Base-by-base conservation (phyloP, 2,797 vertebrate genomes). In the Squalus acanthias region DNA sequence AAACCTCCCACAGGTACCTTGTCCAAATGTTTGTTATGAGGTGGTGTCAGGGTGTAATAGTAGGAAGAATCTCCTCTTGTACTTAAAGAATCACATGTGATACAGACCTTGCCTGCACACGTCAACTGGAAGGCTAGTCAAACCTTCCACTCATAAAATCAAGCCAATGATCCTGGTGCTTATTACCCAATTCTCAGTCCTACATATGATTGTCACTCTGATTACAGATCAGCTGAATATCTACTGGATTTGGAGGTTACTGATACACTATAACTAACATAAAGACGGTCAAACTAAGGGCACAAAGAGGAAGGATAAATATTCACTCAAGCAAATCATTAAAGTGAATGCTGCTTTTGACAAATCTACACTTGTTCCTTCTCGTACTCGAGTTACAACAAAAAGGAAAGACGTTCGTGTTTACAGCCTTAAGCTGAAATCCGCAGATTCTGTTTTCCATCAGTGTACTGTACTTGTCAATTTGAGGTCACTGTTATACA, bases 301-400 rank as follows among this genome's bases (percentile, higher is more conserved):
- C 70, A 95, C 50, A 95, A 70, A 95, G 70, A 76, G 94, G 69
- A 95, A 95, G 94, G 24, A n/a, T 95, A 76, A 95, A 60, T 76
- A 95, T n/a, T 95, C 94, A 95, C 39, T 95, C 46, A 74, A 72
- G 69, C 67, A 53, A 95, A 57, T 65, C 70, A n/a, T 20, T 72
- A 72, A 85, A 85, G 20, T 50, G 46, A 85, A 91, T n/a, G n/a
- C 39, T n/a, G 26, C 70, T 57, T 53, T 95, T 76, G 13, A 95
- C 70, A 95, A 95, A 95, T 95, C 94, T 57, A 76, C 50, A 72
- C 94, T 57, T 95, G 94, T 76, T 95, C 24, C 26, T 57, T 95
- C 94, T 53, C 26, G 46, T 76, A 74, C 94, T 95, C 94, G 1
- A 76, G 29, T 95, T 95, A 53, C 94, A 95, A 57, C 50, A 39